phyloP scores from a whole-genome alignment of 2,888 invertebrate genomes.

The Platycheirus rosarum region DNA sequence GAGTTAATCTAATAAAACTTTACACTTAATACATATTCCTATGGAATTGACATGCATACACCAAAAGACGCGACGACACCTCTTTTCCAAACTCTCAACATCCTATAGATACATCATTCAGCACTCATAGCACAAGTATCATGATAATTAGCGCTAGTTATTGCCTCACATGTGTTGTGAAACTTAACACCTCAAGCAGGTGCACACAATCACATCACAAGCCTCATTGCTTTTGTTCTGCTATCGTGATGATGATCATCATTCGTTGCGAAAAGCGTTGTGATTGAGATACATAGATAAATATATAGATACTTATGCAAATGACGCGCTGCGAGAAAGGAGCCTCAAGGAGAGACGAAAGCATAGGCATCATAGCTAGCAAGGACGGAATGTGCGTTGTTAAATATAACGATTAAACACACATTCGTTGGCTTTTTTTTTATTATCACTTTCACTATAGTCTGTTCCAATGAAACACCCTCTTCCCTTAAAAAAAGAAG shows the following conservation, averaged over 20 bases:
- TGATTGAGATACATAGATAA: background rate
- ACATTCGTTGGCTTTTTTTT: background rate
- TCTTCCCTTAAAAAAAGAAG: background rate
- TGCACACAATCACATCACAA: constrained; percentile 54
- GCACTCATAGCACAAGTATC: constrained; percentile 25
- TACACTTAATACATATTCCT: background rate
- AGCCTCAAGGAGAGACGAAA: no score
- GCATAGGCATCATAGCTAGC: background rate
- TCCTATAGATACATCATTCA: constrained; percentile 15
- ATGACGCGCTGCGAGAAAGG: background rate
- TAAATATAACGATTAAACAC: background rate
- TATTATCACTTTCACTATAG: background rate
- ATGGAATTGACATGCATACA: background rate
- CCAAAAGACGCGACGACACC: background rate
- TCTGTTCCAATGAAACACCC: background rate
- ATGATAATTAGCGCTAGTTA: constrained; percentile 55
- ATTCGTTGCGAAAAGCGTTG: background rate
- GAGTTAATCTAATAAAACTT: background rate
- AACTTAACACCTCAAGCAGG: constrained; percentile 50
- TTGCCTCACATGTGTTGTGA: constrained; percentile 28
- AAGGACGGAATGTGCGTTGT: background rate
- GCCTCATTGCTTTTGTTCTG: constrained; percentile 40
- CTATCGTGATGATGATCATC: background rate
- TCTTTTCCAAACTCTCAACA: background rate
- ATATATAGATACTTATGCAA: background rate